These are phyloP conservation scores for Antennarius maculatus DNA, from an alignment of 2,797 vertebrate species.

Conservation along the genomic window DNA sequence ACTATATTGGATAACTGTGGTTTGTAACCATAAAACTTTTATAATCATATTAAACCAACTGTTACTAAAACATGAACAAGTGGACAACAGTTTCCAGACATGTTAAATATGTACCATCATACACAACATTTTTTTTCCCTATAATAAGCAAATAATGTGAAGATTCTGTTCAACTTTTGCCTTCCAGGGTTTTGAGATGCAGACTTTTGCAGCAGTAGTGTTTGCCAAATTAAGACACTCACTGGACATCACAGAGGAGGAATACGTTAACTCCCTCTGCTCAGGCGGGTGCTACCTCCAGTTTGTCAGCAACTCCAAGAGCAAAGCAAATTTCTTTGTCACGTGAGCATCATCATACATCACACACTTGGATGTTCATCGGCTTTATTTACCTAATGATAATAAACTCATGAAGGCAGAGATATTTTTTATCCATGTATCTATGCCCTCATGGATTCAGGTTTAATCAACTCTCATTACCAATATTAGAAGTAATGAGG, in stretches of 20 bases:
- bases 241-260: constrained; percentile 75
- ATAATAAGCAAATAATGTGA: neutral
- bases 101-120: too few relatives aligned
- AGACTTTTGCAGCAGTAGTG: constrained; percentile 70
- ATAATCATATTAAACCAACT: too few relatives aligned
- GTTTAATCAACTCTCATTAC: too few relatives aligned
- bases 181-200: constrained; percentile 79
- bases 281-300: constrained; percentile 75
- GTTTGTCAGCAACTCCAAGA: constrained; percentile 87
- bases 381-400: too few relatives aligned
- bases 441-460: too few relatives aligned
- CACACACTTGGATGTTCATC: neutral
- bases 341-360: constrained; percentile 72
- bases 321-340: constrained; percentile 85
- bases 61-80: too few relatives aligned
- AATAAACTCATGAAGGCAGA: too few relatives aligned
- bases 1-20: neutral
- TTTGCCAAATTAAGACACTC: constrained; percentile 72
- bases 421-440: too few relatives aligned
- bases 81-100: too few relatives aligned
- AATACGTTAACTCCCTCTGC: constrained; percentile 78
- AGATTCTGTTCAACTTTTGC: neutral
- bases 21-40: neutral
- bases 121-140: neutral
- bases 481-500: too few relatives aligned